phyloP scores from a whole-genome alignment of 1,140 invertebrate species.

The Wiebesia pumilae region DNA sequence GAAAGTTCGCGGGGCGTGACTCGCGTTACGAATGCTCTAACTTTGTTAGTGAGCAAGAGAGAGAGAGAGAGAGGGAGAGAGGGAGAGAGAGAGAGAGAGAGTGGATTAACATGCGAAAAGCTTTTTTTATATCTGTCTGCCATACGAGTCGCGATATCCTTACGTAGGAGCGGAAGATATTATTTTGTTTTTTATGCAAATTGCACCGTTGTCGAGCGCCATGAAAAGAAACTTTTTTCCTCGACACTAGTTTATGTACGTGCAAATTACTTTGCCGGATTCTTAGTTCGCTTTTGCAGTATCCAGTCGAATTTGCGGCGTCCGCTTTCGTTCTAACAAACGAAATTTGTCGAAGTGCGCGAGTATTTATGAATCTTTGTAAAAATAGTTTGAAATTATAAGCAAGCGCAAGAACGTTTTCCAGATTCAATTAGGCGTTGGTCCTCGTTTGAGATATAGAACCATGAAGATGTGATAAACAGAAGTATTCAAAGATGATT shows the following conservation, averaged over 20 bases:
- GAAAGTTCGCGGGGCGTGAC: constrained; percentile 50
- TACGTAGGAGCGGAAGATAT: not conserved
- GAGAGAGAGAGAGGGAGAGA: constrained; percentile 24
- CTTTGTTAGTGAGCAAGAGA: constrained; percentile 34
- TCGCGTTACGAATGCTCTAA: constrained; percentile 42
- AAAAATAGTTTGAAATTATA: not conserved
- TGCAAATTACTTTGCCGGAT: not conserved
- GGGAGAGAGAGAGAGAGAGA: no score
- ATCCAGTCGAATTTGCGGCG: no score
- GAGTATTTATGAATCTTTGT: not conserved
- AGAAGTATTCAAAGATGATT: not conserved
- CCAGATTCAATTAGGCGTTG: no score
- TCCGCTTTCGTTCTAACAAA: no score
- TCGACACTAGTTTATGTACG: not conserved
- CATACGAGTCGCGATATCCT: not conserved
- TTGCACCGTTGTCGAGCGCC: not conserved
- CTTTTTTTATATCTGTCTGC: constrained; percentile 1
- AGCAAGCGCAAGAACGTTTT: no score
- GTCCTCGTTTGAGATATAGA: no score
- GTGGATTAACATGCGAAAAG: constrained; percentile 51
- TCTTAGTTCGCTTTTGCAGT: no score
- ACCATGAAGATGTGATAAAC: no score
- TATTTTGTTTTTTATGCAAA: constrained; percentile 34
- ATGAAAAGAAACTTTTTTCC: not conserved
- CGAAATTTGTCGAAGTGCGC: no score